Base-by-base conservation (phyloP, 2,797 vertebrate genomes). In the Silurus aristotelis region DNA sequence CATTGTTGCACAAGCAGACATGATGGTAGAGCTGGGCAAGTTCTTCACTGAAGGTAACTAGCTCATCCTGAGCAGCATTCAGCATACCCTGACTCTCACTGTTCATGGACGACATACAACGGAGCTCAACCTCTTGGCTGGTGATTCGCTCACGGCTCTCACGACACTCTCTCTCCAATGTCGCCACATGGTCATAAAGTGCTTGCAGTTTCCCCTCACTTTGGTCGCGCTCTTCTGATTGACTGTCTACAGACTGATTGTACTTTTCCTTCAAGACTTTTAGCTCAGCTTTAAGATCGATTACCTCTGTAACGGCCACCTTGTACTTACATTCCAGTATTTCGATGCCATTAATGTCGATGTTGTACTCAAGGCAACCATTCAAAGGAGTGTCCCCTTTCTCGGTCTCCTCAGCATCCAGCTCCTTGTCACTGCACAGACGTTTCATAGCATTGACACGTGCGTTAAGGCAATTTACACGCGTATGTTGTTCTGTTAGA, bases 21-120 rank as follows among this genome's bases (percentile, higher is more conserved):
- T 99, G 98, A 91, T 99, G 97, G 91, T 99, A 99, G 63, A 99
- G 97, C 94, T 99, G 98, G 0, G 98, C 98, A 83, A 99, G 93
- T 75, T 99, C 98, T 91, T 99, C 98, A 0, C 98, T 99, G 85
- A 99, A 99, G 0, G 98, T 99, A 52, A 99, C 98, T 92, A 99
- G 91, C 93, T 99, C 98, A 0, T 99, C 98, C 92, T 99, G 98
- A 52, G 98, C 98, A 0, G 96, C 90, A 64, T 98, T 99, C 89
- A 99, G 95, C 92, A 96, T 97, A 84, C 94, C 94, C 83, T 99
- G 98, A 90, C 96, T 97, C 92, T 99, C 98, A 0, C 94, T 95
- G 52, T 97, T 96, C 48, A 96, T 92, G 87, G 92, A 91, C 0
- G 94, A 91, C 87, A 96, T 91, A 6, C 93, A 95, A 61, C 97